A percentile compares a stretch with the other conserved stretches of the same genome.
Conservation (phyloP, 2,797 vertebrate genomes). For the Darevskia mixta region DNA sequence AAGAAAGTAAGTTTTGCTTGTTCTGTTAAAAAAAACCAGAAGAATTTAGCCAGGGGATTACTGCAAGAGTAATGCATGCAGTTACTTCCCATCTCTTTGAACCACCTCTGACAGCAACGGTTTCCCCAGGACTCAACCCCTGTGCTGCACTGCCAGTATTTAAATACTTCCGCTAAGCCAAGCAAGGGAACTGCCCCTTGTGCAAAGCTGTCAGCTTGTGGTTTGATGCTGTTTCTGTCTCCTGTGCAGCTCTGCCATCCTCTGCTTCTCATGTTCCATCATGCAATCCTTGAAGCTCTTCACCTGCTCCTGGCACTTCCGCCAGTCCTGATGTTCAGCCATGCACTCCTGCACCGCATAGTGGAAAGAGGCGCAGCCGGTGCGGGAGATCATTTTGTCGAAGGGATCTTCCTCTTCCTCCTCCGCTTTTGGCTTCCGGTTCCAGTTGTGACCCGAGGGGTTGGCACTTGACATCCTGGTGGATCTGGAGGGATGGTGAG, state of each 20-base stretch:
- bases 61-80: not conserved
- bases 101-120: not conserved
- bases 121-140: not conserved
- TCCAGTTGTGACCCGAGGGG: slow-evolving; percentile 82
- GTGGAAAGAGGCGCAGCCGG: slow-evolving; percentile 88
- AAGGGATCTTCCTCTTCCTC: slow-evolving; percentile 88
- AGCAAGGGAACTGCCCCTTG: too few relatives aligned
- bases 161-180: too few relatives aligned
- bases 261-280: slow-evolving; percentile 79
- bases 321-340: slow-evolving; percentile 91
- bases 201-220: slow-evolving; percentile 34
- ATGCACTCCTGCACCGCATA: slow-evolving; percentile 92
- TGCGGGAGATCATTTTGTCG: slow-evolving; percentile 86
- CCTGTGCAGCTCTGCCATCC: slow-evolving; percentile 75
- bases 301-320: slow-evolving; percentile 87
- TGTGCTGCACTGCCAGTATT: not conserved
- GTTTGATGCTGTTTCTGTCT: slow-evolving; percentile 32
- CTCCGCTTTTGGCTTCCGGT: slow-evolving; percentile 46
- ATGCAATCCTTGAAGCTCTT: slow-evolving; percentile 91
- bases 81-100: not conserved
- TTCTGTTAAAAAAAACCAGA: not conserved
- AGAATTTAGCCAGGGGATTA: not conserved
- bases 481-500: fast-evolving
- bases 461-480: slow-evolving; percentile 71
- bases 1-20: not conserved